Percentiles rank a stretch among this genome's conserved stretches.
These are phyloP conservation scores for Cephonodes hylas DNA, from an alignment of 2,888 invertebrate genomes.

Conservation along the genomic window DNA sequence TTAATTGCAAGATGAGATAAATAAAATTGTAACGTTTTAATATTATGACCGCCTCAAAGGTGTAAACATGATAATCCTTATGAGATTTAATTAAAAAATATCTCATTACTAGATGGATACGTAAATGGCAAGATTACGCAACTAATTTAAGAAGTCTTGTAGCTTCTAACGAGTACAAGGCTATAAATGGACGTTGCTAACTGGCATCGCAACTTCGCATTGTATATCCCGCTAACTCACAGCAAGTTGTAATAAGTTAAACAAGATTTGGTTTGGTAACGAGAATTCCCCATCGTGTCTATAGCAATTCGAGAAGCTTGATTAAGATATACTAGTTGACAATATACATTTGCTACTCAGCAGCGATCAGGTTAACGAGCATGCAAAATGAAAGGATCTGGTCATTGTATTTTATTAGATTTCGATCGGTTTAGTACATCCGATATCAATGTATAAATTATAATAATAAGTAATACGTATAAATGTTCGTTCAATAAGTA, in stretches of 20 bases:
- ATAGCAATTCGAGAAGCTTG: not conserved
- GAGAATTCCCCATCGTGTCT: not conserved
- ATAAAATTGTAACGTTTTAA: not conserved
- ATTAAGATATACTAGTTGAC: not conserved
- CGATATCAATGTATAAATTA: too few species aligned
- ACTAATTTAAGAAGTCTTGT: not conserved
- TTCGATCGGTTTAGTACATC: too few species aligned
- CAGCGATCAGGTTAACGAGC: not conserved
- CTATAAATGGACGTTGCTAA: not conserved
- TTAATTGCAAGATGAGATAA: too few species aligned
- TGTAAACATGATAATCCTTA: not conserved
- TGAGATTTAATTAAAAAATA: not conserved
- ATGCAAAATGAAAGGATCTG: not conserved
- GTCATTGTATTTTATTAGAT: too few species aligned
- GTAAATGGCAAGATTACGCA: not conserved
- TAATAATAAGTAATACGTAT: too few species aligned
- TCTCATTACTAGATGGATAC: not conserved
- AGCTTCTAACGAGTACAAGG: not conserved
- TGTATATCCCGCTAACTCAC: slow-evolving; percentile 3
- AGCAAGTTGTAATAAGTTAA: slow-evolving; percentile 3
- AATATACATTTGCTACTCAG: not conserved
- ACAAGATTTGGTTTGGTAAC: not conserved
- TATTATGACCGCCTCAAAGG: not conserved
- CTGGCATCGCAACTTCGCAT: not conserved
- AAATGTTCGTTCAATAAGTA: not conserved